Percentiles rank a stretch among this genome's conserved stretches.
Evolutionary conservation across 2,113 vertebrate species (phyloP).

Genomic region (Larimichthys crocea): DNA sequence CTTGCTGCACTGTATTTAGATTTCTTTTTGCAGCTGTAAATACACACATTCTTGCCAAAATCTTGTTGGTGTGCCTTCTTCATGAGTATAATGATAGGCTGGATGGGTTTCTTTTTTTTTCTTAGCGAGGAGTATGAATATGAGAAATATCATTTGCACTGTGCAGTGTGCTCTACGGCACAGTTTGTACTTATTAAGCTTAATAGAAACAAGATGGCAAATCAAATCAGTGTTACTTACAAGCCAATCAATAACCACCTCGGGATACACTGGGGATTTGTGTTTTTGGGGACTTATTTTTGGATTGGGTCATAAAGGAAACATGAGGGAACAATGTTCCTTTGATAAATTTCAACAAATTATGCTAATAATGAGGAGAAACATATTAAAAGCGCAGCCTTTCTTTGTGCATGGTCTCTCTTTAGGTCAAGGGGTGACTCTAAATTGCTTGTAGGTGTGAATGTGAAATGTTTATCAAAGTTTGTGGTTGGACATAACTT

Average conservation of each 20-base stretch:
- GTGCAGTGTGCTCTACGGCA: background rate
- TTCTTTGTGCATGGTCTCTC: background rate
- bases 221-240: background rate
- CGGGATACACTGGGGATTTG: background rate
- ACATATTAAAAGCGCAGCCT: background rate
- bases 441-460: background rate
- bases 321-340: constrained; percentile 12
- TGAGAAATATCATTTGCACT: constrained; percentile 13
- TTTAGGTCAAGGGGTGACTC: no score
- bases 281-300: background rate
- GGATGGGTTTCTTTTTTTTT: constrained; percentile 11
- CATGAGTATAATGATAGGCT: constrained; percentile 57
- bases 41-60: constrained; percentile 61
- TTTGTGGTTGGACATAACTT: background rate
- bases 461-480: background rate
- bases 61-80: constrained; percentile 50
- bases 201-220: constrained; percentile 21
- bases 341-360: constrained; percentile 1
- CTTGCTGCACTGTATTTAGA: constrained; percentile 54
- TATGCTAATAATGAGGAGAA: background rate
- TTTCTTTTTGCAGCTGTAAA: constrained; percentile 65
- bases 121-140: background rate
- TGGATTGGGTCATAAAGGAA: background rate
- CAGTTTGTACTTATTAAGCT: constrained; percentile 7
- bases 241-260: background rate